These are phyloP conservation scores for Drosophila mimica DNA, from an alignment of 2,888 invertebrate genomes.

Conservation along the genomic window DNA sequence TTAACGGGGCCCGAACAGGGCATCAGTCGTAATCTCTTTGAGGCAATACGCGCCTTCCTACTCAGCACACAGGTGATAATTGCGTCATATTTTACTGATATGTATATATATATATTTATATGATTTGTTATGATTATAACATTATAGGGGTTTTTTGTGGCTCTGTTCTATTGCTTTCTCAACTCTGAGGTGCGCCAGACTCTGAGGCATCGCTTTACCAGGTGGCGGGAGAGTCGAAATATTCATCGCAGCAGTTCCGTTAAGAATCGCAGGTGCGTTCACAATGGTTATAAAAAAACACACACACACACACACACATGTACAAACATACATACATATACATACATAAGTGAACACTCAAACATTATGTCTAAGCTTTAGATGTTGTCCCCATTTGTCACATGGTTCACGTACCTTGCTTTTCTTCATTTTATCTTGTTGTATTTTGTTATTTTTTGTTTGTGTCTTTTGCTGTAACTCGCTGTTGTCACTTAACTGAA, in stretches of 20 bases:
- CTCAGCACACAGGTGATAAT: slow-evolving; percentile 93
- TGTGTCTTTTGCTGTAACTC: slow-evolving; percentile 32
- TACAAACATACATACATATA: slow-evolving; percentile 4
- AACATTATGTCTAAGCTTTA: slow-evolving; percentile 16
- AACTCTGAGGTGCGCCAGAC: slow-evolving; percentile 96
- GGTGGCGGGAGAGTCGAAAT: slow-evolving; percentile 88
- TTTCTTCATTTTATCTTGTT: slow-evolving; percentile 1
- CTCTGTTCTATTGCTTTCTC: slow-evolving; percentile 96
- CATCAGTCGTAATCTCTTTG: slow-evolving; percentile 90
- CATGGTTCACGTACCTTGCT: neutral
- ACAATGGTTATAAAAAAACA: slow-evolving; percentile 14
- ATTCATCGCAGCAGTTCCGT: slow-evolving; percentile 79
- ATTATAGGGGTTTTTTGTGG: slow-evolving; percentile 93
- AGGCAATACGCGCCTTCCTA: slow-evolving; percentile 91
- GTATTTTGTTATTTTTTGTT: neutral
- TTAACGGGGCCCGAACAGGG: slow-evolving; percentile 92
- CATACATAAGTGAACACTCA: neutral
- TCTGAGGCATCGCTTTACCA: slow-evolving; percentile 91
- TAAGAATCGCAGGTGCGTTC: slow-evolving; percentile 82
- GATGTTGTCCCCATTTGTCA: slow-evolving; percentile 16
- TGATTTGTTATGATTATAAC: neutral
- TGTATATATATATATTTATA: neutral
- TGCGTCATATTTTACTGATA: neutral
- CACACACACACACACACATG: neutral
- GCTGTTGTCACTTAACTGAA: slow-evolving; percentile 64